Conservation (phyloP, 2,888 invertebrate species). For the Netelia virgata region DNA sequence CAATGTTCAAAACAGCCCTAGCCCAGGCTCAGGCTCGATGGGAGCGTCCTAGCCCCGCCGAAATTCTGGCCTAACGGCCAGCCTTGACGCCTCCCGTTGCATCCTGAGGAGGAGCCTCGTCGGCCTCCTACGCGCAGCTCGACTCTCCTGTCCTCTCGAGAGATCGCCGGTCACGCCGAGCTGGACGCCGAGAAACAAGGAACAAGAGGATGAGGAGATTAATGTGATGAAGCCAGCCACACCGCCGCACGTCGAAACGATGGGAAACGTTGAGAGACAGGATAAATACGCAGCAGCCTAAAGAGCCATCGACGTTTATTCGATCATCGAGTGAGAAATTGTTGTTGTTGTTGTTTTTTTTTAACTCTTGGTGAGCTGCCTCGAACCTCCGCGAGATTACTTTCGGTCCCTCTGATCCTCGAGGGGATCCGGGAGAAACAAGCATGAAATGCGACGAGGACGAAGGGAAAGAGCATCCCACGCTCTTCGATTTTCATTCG, state of each 20-base stretch:
- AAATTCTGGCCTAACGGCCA: conserved; percentile 82
- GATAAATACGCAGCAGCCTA: conserved; percentile 9
- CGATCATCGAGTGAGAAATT: conserved; percentile 8
- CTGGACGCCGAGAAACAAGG: conserved; percentile 30
- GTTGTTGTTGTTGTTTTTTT: too few relatives aligned
- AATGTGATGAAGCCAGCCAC: conserved; percentile 2
- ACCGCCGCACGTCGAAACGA: conserved; percentile 18
- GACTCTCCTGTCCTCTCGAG: conserved; percentile 72
- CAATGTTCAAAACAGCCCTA: conserved; percentile 80
- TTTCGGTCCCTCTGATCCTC: too few relatives aligned
- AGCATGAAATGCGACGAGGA: too few relatives aligned
- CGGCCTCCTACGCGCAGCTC: conserved; percentile 79
- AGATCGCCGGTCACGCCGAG: conserved; percentile 66
- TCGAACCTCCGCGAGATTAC: too few relatives aligned
- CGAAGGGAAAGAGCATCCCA: not conserved
- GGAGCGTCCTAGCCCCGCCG: conserved; percentile 84
- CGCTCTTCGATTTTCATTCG: not conserved
- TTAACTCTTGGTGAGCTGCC: too few relatives aligned
- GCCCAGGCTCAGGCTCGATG: conserved; percentile 80
- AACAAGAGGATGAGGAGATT: not conserved
- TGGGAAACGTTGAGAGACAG: conserved; percentile 19
- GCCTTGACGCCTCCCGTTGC: conserved; percentile 80
- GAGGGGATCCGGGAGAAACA: too few relatives aligned
- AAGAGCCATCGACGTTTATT: not conserved
- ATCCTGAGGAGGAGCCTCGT: conserved; percentile 80